Percentiles rank a stretch among this genome's conserved stretches.
These are phyloP conservation scores for Caenorhabditis briggsae DNA, from an alignment of 1,140 invertebrate genomes.

Conservation along the genomic window DNA sequence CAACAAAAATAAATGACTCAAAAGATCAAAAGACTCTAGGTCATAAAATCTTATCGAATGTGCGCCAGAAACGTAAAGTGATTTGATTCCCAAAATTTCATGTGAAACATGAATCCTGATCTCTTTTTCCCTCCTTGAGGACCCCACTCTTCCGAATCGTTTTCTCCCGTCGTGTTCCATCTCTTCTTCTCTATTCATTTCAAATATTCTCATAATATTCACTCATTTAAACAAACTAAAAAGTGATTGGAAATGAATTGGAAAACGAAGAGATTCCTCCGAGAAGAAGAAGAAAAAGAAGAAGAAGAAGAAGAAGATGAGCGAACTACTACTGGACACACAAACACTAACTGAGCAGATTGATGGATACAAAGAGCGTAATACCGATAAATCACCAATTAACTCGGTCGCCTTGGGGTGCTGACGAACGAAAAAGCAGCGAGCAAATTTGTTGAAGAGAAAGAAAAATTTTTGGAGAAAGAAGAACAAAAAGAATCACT, in stretches of 20 bases:
- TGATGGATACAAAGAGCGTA: conserved; percentile 40
- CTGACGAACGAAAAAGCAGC: conserved; percentile 40
- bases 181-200: not conserved
- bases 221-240: not conserved
- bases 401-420: conserved; percentile 21
- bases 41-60: conserved; percentile 25
- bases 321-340: not conserved
- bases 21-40: not conserved
- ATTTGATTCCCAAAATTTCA: conserved; percentile 25
- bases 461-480: not conserved
- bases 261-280: too few relatives aligned
- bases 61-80: conserved; percentile 16
- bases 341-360: conserved; percentile 46
- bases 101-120: conserved; percentile 45
- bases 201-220: not conserved
- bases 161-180: not conserved
- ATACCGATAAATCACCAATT: conserved; percentile 56
- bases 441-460: conserved; percentile 10
- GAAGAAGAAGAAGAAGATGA: not conserved
- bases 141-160: not conserved
- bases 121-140: not conserved
- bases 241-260: conserved; percentile 5
- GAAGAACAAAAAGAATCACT: not conserved
- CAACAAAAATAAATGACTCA: not conserved
- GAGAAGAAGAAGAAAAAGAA: not conserved